Conservation (phyloP, 2,797 vertebrate species). For the Poecilia wingei region DNA sequence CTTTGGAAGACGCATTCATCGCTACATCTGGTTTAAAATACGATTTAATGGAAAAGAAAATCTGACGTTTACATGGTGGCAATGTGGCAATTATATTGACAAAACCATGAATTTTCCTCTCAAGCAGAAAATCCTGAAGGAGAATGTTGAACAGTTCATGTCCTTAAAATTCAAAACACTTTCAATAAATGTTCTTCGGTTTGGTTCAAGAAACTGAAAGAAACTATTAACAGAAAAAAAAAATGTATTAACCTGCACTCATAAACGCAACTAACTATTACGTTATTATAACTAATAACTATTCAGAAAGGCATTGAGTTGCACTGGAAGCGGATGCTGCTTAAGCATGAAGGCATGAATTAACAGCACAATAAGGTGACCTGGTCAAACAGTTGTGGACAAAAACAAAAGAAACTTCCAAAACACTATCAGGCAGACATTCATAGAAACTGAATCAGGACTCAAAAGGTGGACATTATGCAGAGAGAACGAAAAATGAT, state of each 20-base stretch:
- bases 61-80: too few species aligned
- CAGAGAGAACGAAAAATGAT: conserved; percentile 50
- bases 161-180: too few species aligned
- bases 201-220: neutral
- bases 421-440: conserved; percentile 24
- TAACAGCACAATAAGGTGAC: neutral
- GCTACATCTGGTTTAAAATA: neutral
- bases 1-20: neutral
- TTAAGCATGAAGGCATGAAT: neutral
- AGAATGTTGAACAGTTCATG: neutral
- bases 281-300: neutral
- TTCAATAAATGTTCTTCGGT: neutral
- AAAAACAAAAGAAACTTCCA: conserved; percentile 4
- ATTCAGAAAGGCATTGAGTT: neutral
- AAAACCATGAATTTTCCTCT: neutral
- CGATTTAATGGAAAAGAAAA: too few species aligned
- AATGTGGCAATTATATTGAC: neutral
- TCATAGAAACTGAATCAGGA: conserved; percentile 48
- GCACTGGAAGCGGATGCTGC: neutral
- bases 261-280: neutral
- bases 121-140: neutral
- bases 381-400: neutral
- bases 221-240: neutral
- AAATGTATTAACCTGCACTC: neutral
- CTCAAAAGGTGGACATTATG: conserved; percentile 45